A percentile compares a stretch with the other conserved stretches of the same genome.
phyloP scores from a whole-genome alignment of 2,888 invertebrate species.

The Urechis unicinctus region DNA sequence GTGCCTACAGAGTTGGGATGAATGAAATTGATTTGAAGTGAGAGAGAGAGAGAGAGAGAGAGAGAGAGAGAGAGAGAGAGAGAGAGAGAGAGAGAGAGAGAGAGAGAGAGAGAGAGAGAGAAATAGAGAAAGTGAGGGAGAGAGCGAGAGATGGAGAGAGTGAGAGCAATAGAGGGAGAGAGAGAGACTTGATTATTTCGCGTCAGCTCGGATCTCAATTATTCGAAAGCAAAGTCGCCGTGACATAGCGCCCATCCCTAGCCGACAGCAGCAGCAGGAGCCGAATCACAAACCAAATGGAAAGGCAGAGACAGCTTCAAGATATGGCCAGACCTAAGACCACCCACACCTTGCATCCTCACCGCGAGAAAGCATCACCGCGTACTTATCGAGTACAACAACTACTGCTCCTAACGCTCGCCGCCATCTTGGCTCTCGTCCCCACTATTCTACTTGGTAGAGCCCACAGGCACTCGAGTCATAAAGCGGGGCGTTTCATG shows the following conservation, averaged over 20 bases:
- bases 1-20: not conserved
- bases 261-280: conserved; percentile 8
- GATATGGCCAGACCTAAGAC: not conserved
- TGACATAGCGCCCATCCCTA: conserved; percentile 4
- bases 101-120: conserved; percentile 10
- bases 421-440: too few relatives aligned
- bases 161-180: too few relatives aligned
- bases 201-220: conserved; percentile 1
- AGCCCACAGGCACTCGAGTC: too few relatives aligned
- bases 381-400: too few relatives aligned
- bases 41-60: conserved; percentile 7
- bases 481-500: too few relatives aligned
- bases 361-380: not conserved
- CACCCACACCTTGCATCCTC: not conserved
- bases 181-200: conserved; percentile 10
- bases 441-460: too few relatives aligned
- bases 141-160: too few relatives aligned
- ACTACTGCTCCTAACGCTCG: too few relatives aligned
- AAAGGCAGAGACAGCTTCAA: not conserved
- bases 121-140: too few relatives aligned
- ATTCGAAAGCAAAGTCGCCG: conserved; percentile 2
- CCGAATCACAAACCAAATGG: not conserved
- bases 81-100: conserved; percentile 13
- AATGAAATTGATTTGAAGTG: not conserved
- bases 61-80: conserved; percentile 14